Base-by-base conservation (phyloP, 2,113 vertebrate genomes). In the Rhadina sibilatrix region DNA sequence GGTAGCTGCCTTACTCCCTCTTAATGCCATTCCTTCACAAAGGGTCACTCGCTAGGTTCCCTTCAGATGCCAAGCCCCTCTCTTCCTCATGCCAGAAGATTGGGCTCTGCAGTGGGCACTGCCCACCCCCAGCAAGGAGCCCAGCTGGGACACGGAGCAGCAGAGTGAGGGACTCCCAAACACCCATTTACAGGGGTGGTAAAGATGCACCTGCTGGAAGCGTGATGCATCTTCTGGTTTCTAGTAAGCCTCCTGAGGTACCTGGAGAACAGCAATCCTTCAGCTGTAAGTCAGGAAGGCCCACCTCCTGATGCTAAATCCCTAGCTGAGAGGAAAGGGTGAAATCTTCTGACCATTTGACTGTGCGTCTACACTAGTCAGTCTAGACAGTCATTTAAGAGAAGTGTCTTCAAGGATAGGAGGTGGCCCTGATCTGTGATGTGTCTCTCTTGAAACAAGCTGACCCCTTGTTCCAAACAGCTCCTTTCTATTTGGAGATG, bases 21-120 rank as follows among this genome's bases (percentile, higher is more conserved):
- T 47, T 47, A 11, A 37, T 49, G 50, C 40, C 27, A 31, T 30
- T 68, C 4, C 31, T 60, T 79, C 66, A 28, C 15, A 54, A 52
- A 40, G 24, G 16, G 33, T 46, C 17, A 24, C 24, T 44, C 0
- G 0, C 27, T 9, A 71, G 76, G 25, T 11, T 8, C 23, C 4
- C 31, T 78, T 64, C 12, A 42, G 54, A 16, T 42, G 28, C 11
- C 52, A 74, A 31, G 37, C 14, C 2, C 5, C 12, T 69, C 12
- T 61, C 13, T 52, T 84, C 63, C 33, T 76, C 16, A 5, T 0
- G 3, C 11, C 38, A 16, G 40, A 57, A 50, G 80, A 49, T 2
- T 42, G 19, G 17, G 18, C 57, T 80, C 22, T 6, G 4, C 15
- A 49, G 35, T 2, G 1, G 47, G 23, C n/a, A 27, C 35, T 52